Evolutionary conservation across 1,140 invertebrate genomes (phyloP), one percentile per base, ranked within the genome.

Genomic region (Eurytemora carolleeae): DNA sequence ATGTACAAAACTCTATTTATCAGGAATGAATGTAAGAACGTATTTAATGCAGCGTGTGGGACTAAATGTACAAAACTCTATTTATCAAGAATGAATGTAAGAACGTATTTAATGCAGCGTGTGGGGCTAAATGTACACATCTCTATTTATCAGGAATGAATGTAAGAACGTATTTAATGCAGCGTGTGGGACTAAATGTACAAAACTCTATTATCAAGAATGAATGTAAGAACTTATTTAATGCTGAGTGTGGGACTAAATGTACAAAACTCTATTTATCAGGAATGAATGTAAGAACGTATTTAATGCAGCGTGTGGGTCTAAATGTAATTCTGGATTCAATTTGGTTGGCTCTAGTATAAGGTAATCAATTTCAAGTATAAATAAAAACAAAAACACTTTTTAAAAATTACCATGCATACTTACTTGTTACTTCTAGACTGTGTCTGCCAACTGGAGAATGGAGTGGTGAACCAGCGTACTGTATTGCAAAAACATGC

Each of bases 301-400:
- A 1, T 75, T 82, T 31, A 81, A 84, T 67, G 80, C 80, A 24
- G 82, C 81, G 0, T 85, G 83, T 70, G 82, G 81, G 1, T 70
- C 83, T 25, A 72, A 79, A 52, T 85, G 83, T 68, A 74, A 77
- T 61, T 76, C 80, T 20, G 82, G 82, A 0, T 84, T 79, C 67
- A 76, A 76, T 59, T 70, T 84, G 1, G 69, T 71, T 12, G 82
- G 82, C 0, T 79, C 76, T 61, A 82, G 80, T 68, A 77, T 84
- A 21, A 70, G 81, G 55, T 72, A 83, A 1, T n/a, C n/a, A n/a
- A n/a, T n/a, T n/a, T n/a, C n/a, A n/a, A n/a, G n/a, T n/a, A n/a
- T n/a, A n/a, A n/a, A n/a, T n/a, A n/a, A n/a, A n/a, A n/a, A n/a
- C n/a, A 84, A 82, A 68, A 74, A 76, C 54, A 76, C n/a, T n/a